phyloP scores from a whole-genome alignment of 2,113 vertebrate genomes.

The Tonatia bakeri region DNA sequence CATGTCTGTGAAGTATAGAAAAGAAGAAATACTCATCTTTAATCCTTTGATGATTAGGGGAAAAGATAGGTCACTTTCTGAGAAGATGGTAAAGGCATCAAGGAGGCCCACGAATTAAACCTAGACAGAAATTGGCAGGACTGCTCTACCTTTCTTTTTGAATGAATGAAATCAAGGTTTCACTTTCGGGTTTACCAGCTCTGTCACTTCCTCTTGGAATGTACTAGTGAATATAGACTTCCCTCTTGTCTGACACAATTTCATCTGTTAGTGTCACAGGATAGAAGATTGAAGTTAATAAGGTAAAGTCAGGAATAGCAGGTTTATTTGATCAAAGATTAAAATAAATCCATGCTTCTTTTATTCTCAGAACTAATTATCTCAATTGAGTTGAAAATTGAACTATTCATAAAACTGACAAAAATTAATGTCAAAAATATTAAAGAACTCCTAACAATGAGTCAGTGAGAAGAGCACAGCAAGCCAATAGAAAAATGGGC shows the following conservation, averaged over 20 bases:
- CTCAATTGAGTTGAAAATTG: slow-evolving; percentile 51
- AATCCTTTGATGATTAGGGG: slow-evolving; percentile 20
- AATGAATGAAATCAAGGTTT: neutral
- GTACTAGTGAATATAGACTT: neutral
- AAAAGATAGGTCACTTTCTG: neutral
- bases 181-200: neutral
- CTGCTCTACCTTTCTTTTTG: neutral
- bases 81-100: neutral
- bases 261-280: neutral
- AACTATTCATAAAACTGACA: slow-evolving; percentile 47
- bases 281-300: slow-evolving; percentile 44
- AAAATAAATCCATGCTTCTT: slow-evolving; percentile 44
- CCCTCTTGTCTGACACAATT: neutral
- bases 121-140: neutral
- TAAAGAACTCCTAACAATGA: slow-evolving; percentile 28
- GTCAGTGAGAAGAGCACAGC: neutral
- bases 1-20: slow-evolving; percentile 34
- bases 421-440: slow-evolving; percentile 46
- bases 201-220: neutral
- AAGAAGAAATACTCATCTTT: neutral
- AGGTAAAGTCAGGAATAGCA: slow-evolving; percentile 33
- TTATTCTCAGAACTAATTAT: slow-evolving; percentile 47
- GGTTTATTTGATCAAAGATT: slow-evolving; percentile 54
- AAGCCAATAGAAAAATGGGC: neutral
- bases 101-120: slow-evolving; percentile 17